A percentile compares a stretch with the other conserved stretches of the same genome.
phyloP scores from a whole-genome alignment of 2,888 invertebrate genomes.

The Campopleginae sp. region DNA sequence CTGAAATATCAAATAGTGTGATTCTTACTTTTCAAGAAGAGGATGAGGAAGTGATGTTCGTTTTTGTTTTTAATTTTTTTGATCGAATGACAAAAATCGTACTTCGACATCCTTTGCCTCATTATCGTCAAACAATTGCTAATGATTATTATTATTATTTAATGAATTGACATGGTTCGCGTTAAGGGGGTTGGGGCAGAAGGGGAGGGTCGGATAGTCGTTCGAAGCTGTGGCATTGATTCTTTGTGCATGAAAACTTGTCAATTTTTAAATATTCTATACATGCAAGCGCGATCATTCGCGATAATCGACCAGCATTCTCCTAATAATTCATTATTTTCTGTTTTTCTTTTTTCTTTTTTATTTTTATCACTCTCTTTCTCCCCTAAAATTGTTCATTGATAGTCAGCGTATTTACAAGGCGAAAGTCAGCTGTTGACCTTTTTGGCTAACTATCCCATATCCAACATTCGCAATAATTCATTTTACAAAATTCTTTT shows the following conservation, averaged over 20 bases:
- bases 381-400: slow-evolving; percentile 56
- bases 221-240: slow-evolving; percentile 68
- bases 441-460: slow-evolving; percentile 52
- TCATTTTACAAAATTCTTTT: slow-evolving; percentile 65
- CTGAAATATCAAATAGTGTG: slow-evolving; percentile 53
- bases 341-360: slow-evolving; percentile 27
- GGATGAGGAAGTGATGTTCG: not conserved
- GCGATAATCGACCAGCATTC: slow-evolving; percentile 59
- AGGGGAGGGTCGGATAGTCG: slow-evolving; percentile 49
- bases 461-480: slow-evolving; percentile 64
- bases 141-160: slow-evolving; percentile 66
- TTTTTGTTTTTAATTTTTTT: not conserved
- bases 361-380: slow-evolving; percentile 30
- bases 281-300: slow-evolving; percentile 65
- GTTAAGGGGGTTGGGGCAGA: slow-evolving; percentile 64
- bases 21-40: slow-evolving; percentile 28
- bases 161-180: slow-evolving; percentile 73
- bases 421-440: slow-evolving; percentile 63
- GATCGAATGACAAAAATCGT: slow-evolving; percentile 20
- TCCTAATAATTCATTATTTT: slow-evolving; percentile 23
- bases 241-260: slow-evolving; percentile 71
- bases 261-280: slow-evolving; percentile 62
- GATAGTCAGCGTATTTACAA: slow-evolving; percentile 72
- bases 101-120: slow-evolving; percentile 12
- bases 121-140: slow-evolving; percentile 53